Percentiles rank a stretch among this genome's conserved stretches.
Evolutionary conservation across 2,888 invertebrate genomes (phyloP).

Genomic region (Aspidapion aeneum): DNA sequence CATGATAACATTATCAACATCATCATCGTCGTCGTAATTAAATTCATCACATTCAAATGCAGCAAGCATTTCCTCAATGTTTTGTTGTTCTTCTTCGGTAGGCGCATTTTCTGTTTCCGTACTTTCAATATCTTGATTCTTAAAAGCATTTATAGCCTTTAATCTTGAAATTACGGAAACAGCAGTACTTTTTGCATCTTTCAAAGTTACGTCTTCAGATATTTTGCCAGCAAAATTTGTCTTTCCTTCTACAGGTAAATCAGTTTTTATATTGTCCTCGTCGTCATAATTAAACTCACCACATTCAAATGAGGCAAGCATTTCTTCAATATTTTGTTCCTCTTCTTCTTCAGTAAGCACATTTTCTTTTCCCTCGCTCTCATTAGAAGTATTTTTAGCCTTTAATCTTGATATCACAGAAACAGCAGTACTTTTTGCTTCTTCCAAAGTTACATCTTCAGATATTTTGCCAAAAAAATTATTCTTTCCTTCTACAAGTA

Average conservation of each 20-base stretch:
- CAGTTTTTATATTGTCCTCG: slow-evolving; percentile 20
- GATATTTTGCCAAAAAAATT: slow-evolving; percentile 25
- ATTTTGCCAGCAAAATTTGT: slow-evolving; percentile 22
- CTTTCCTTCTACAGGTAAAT: slow-evolving; percentile 22
- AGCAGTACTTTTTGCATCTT: slow-evolving; percentile 26
- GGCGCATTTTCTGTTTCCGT: slow-evolving; percentile 2
- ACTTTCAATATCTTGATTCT: slow-evolving; percentile 5
- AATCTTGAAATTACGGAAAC: slow-evolving; percentile 30
- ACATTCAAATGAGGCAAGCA: slow-evolving; percentile 14
- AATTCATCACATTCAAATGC: slow-evolving; percentile 20
- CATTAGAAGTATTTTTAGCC: slow-evolving; percentile 16
- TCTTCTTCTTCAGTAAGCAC: background rate
- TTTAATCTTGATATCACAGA: slow-evolving; percentile 32
- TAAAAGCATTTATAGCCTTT: slow-evolving; percentile 23
- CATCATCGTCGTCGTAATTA: slow-evolving; percentile 18
- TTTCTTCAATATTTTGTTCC: slow-evolving; percentile 9
- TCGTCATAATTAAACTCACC: slow-evolving; percentile 21
- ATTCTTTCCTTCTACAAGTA: slow-evolving; percentile 22
- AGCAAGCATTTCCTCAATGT: slow-evolving; percentile 13
- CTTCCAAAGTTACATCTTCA: slow-evolving; percentile 21
- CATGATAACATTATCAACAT: too few species aligned
- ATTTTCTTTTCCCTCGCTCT: slow-evolving; percentile 1
- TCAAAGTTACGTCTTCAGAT: slow-evolving; percentile 22
- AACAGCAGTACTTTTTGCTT: slow-evolving; percentile 26
- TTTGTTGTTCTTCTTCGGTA: background rate